Percentiles rank a stretch among this genome's conserved stretches.
phyloP scores from a whole-genome alignment of 35 echinoderm and acorn worm genomes.

The Chiridota heheva region DNA sequence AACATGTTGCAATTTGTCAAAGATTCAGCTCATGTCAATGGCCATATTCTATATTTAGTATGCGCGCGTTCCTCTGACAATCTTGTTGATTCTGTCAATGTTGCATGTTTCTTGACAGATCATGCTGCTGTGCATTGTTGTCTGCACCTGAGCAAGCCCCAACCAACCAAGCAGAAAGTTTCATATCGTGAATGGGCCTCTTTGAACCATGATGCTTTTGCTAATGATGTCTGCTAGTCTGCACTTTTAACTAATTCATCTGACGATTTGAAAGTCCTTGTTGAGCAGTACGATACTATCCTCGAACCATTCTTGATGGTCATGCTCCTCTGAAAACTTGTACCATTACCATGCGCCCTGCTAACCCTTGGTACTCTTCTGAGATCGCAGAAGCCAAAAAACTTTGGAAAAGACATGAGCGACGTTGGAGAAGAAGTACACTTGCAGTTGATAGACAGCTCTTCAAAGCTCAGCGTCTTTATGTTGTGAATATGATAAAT shows the following conservation, averaged over 20 bases:
- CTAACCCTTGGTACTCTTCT: constrained; percentile 31
- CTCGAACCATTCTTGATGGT: constrained; percentile 12
- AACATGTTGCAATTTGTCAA: background rate
- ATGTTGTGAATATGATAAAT: constrained; percentile 48
- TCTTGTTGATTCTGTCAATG: constrained; percentile 2
- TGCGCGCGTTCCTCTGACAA: constrained; percentile 5
- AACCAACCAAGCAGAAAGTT: background rate
- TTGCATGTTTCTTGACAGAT: constrained; percentile 7
- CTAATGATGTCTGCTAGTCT: constrained; percentile 13
- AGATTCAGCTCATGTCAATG: constrained; percentile 42
- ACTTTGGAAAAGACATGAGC: constrained; percentile 12
- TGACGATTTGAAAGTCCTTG: constrained; percentile 2
- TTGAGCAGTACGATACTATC: constrained; percentile 11
- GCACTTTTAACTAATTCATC: constrained; percentile 1
- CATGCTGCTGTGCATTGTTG: constrained; percentile 14
- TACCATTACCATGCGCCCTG: constrained; percentile 27
- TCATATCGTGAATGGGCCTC: background rate
- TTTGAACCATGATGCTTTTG: constrained; percentile 11
- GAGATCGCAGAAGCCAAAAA: constrained; percentile 23
- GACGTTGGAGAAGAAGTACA: constrained; percentile 45
- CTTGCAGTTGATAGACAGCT: constrained; percentile 39
- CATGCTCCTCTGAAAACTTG: constrained; percentile 40
- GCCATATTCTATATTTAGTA: constrained; percentile 38
- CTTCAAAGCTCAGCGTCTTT: constrained; percentile 24
- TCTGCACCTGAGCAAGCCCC: constrained; percentile 1